Base-by-base conservation (phyloP, 2,888 invertebrate species). In the Chrysolina haemoptera region DNA sequence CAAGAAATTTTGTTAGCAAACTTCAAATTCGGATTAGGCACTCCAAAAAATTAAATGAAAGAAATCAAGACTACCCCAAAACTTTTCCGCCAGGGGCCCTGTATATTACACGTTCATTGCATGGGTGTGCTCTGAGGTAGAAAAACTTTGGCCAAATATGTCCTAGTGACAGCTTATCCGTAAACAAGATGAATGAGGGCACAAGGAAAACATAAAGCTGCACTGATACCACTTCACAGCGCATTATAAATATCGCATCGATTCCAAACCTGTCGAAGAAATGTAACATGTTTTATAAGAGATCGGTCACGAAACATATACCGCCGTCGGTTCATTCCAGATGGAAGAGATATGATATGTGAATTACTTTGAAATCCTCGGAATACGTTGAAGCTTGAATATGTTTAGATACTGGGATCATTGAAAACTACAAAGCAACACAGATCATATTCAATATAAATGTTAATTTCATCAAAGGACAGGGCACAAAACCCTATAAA, bases 121-220 rank as follows among this genome's bases (percentile, higher is more conserved):
- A 62, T 77, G 77, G 75, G 75, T 77, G 77, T 76, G 72, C 75
- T 74, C 71, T 48, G 62, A 69, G 62, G 70, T 65, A 73, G 76
- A 73, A 71, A 75, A 71, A 78, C 69, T 68, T 59, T 66, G 68
- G 75, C 71, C 69, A 64, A 71, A 70, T 71, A 70, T 62, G 64
- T 18, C 62, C 64, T 50, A 70, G 64, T 78, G 79, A 76, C 77
- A 78, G 78, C 70, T 77, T 75, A 77, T 79, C 77, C 53, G 73
- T 74, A 65, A 77, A 73, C 73, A 79, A 79, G 79, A 79, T 78
- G 78, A 78, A 79, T 79, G 78, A 76, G 76, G 74, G 76, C 71
- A 71, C 67, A 55, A 64, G 48, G 59, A 59, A 59, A 59, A 59
- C 59, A 59, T 59, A 59, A 59, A 14, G 68, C 53, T 22, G 46